Evolutionary conservation across 2,113 vertebrate genomes (phyloP).

Genomic region (Orientallactaga bullata): DNA sequence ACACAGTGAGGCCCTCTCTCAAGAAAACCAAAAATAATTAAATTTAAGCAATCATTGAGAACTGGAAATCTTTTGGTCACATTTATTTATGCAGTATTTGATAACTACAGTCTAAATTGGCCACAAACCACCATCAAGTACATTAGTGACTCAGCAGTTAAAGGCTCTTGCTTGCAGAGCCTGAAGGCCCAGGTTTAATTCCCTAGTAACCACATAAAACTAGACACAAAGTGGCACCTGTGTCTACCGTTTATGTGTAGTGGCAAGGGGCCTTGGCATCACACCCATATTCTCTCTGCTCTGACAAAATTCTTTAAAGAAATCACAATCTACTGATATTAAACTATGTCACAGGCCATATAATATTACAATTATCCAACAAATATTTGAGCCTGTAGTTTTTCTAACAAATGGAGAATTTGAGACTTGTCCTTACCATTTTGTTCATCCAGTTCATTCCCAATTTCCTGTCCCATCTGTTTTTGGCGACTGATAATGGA

Average conservation of each 20-base stretch:
- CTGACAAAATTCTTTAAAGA: too few relatives aligned
- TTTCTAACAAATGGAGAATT: background rate
- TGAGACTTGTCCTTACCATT: constrained; percentile 90
- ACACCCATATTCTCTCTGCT: too few relatives aligned
- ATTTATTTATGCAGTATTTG: constrained; percentile 5
- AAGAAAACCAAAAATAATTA: background rate
- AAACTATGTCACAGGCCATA: background rate
- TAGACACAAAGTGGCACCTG: too few relatives aligned
- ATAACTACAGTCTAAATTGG: background rate
- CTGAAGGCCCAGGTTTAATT: too few relatives aligned
- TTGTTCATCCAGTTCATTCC: constrained; percentile 97
- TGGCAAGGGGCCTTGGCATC: too few relatives aligned
- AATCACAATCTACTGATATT: background rate
- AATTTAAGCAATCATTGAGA: constrained; percentile 22
- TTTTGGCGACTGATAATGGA: constrained; percentile 96
- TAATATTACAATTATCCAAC: background rate
- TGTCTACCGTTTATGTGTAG: too few relatives aligned
- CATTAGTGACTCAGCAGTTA: too few relatives aligned
- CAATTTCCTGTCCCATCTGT: constrained; percentile 97
- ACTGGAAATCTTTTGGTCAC: background rate
- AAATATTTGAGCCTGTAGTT: background rate
- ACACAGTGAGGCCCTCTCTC: background rate
- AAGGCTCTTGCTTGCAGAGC: too few relatives aligned
- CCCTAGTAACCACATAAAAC: too few relatives aligned
- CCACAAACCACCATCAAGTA: background rate